A percentile compares a stretch with the other conserved stretches of the same genome.
These are phyloP conservation scores for Oppia nitens DNA, from an alignment of 1,140 invertebrate species.

Conservation along the genomic window DNA sequence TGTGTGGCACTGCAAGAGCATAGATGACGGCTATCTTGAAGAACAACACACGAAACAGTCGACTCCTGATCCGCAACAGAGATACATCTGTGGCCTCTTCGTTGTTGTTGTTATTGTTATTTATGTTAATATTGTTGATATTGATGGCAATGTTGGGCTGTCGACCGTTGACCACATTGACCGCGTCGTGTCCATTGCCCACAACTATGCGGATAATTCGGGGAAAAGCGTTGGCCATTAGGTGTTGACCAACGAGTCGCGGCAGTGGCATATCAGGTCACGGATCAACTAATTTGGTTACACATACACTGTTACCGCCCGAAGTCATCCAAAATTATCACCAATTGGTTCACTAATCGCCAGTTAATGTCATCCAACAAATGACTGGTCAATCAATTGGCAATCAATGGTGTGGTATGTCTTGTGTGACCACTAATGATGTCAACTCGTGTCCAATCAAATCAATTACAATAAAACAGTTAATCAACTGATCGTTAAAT, in stretches of 20 bases:
- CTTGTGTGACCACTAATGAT: too few species aligned
- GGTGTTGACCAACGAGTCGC: not conserved
- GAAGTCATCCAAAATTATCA: too few species aligned
- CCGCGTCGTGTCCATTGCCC: not conserved
- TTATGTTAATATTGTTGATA: not conserved
- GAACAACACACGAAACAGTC: conserved; percentile 82
- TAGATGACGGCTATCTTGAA: conserved; percentile 77
- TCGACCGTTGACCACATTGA: not conserved
- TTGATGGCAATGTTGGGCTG: not conserved
- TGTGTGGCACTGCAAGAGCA: conserved; percentile 66
- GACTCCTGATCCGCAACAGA: not conserved
- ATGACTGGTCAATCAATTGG: too few species aligned
- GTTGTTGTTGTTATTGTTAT: not conserved
- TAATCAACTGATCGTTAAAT: too few species aligned
- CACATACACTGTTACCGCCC: too few species aligned
- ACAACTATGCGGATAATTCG: not conserved
- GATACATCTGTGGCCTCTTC: not conserved
- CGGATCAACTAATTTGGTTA: too few species aligned
- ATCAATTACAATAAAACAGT: too few species aligned
- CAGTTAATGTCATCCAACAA: too few species aligned
- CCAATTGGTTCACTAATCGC: too few species aligned
- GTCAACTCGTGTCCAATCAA: too few species aligned
- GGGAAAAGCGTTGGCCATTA: not conserved
- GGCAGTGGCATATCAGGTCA: not conserved
- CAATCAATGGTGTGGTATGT: too few species aligned